Conservation (phyloP, 2,888 invertebrate genomes). For the Hyalella azteca region DNA sequence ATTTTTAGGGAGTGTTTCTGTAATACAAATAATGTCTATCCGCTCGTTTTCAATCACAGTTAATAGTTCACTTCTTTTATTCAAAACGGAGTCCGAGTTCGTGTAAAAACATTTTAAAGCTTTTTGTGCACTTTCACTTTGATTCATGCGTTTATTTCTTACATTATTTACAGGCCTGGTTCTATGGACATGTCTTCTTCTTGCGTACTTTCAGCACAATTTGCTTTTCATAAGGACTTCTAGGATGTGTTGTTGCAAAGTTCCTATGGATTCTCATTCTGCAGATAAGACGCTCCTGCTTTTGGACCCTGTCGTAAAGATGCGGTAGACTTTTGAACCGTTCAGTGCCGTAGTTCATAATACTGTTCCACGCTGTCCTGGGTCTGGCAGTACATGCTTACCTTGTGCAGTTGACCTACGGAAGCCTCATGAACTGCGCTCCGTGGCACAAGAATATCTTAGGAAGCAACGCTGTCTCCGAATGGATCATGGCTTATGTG, state of each 20-base stretch:
- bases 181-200: too few relatives aligned
- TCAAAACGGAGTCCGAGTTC: too few relatives aligned
- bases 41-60: too few relatives aligned
- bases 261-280: neutral
- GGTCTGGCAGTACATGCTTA: neutral
- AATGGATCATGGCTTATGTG: neutral
- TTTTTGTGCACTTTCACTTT: too few relatives aligned
- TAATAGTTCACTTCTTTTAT: too few relatives aligned
- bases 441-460: slow-evolving; percentile 18
- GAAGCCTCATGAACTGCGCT: slow-evolving; percentile 32
- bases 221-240: neutral
- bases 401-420: neutral
- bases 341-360: neutral
- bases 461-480: neutral
- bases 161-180: too few relatives aligned
- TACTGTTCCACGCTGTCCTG: neutral
- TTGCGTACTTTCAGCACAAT: neutral
- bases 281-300: neutral
- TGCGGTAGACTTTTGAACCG: neutral
- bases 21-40: too few relatives aligned
- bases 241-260: neutral
- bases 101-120: too few relatives aligned
- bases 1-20: too few relatives aligned
- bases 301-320: neutral
- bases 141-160: too few relatives aligned